These are phyloP conservation scores for Eupithecia subumbrata DNA, from an alignment of 2,888 invertebrate species.

Conservation along the genomic window DNA sequence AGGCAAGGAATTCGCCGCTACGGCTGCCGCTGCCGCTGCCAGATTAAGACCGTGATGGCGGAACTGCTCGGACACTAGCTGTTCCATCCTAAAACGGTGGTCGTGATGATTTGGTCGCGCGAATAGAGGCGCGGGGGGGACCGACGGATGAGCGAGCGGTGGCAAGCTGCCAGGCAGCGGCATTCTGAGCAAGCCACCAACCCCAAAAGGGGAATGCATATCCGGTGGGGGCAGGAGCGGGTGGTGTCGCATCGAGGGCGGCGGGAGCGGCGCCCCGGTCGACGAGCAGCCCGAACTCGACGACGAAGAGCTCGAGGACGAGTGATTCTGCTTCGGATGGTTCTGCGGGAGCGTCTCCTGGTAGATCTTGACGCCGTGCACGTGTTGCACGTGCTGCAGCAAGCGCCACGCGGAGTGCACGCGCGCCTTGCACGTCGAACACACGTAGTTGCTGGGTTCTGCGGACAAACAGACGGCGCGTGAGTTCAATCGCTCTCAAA, in stretches of 20 bases:
- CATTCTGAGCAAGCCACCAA: slow-evolving; percentile 88
- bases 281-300: slow-evolving; percentile 83
- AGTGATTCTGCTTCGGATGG: slow-evolving; percentile 81
- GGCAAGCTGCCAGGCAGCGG: slow-evolving; percentile 87
- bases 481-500: slow-evolving; percentile 64
- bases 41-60: slow-evolving; percentile 91
- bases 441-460: slow-evolving; percentile 98
- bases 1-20: slow-evolving; percentile 85
- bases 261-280: slow-evolving; percentile 83
- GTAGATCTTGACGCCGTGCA: slow-evolving; percentile 97
- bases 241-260: slow-evolving; percentile 87
- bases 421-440: slow-evolving; percentile 96
- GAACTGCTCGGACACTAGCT: slow-evolving; percentile 92
- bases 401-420: slow-evolving; percentile 97
- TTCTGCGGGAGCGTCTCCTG: slow-evolving; percentile 85
- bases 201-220: slow-evolving; percentile 90
- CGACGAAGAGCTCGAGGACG: slow-evolving; percentile 83
- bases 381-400: slow-evolving; percentile 96
- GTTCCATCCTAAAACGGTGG: slow-evolving; percentile 92
- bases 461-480: slow-evolving; percentile 69
- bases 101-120: slow-evolving; percentile 90
- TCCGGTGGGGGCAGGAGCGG: slow-evolving; percentile 88
- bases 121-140: slow-evolving; percentile 89
- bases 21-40: slow-evolving; percentile 90
- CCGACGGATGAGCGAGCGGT: slow-evolving; percentile 87